Evolutionary conservation across 1,140 invertebrate species (phyloP), one percentile per base, ranked within the genome.

Genomic region (Asobara japonica): DNA sequence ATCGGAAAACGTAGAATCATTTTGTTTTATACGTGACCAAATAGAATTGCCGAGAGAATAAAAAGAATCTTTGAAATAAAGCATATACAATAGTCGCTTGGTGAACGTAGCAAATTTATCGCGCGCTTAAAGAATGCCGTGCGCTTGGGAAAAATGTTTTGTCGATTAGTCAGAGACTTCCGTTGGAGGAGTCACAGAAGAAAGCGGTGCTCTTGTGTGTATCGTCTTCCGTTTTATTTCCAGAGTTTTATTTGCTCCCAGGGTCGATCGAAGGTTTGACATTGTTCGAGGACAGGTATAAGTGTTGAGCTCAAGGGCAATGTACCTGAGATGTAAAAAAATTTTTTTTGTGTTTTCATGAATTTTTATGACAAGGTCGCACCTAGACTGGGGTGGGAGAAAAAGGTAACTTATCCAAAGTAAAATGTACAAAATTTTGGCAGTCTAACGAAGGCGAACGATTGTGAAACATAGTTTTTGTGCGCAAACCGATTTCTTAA

Each of bases 111-210:
- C 27, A 56, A 69, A 69, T 69, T 56, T 69, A 69, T 69, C 18
- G 45, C 66, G 48, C 66, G 45, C 29, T 56, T 56, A 69, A 30
- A 33, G 45, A 60, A 69, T 66, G 25, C 36, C 30, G 10, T n/a
- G 11, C 48, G 36, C 20, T 36, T 45, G 36, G 65, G 20, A 66
- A 66, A 45, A 66, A 45, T 66, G 38, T 25, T 66, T 29, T 29
- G 65, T 25, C 36, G 65, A 48, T 66, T 66, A 66, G 36, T 66
- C 38, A 66, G n/a, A n/a, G 65, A 45, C 65, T 66, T 66, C 65
- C 38, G 38, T 66, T 66, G 13, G 6, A n/a, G n/a, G n/a, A n/a
- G n/a, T n/a, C n/a, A n/a, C n/a, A 5, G 36, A 65, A 36, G 25
- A 16, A 65, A 20, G 36, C 11, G n/a, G n/a, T n/a, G 4, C 18